Evolutionary conservation across 1,140 invertebrate genomes (phyloP).

Genomic region (Lepidurus couesii): DNA sequence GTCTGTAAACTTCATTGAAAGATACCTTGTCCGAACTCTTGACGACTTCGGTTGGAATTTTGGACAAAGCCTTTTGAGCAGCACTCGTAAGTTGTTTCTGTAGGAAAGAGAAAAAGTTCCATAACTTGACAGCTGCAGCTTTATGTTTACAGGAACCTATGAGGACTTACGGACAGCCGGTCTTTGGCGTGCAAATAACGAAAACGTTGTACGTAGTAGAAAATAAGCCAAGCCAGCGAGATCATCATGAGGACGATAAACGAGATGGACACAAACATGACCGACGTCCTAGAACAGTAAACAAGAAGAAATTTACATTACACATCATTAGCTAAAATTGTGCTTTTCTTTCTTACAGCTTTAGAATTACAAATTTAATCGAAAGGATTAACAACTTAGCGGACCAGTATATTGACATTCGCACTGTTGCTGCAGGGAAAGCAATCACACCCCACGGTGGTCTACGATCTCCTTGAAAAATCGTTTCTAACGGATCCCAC

Average conservation of each 20-base stretch:
- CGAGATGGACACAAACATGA: conserved; percentile 87
- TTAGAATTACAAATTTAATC: conserved; percentile 3
- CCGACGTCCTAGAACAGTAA: conserved; percentile 64
- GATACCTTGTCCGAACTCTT: conserved; percentile 72
- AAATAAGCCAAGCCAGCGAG: conserved; percentile 84
- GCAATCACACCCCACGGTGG: conserved; percentile 21
- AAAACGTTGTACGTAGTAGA: conserved; percentile 90
- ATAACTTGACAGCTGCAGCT: conserved; percentile 2
- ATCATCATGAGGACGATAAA: conserved; percentile 93
- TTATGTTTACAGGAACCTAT: not conserved
- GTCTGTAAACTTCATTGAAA: not conserved
- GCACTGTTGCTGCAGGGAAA: conserved; percentile 26
- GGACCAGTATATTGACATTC: conserved; percentile 33
- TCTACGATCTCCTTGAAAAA: not conserved
- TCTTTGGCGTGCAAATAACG: conserved; percentile 88
- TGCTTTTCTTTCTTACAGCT: conserved; percentile 26
- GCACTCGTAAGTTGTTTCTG: conserved; percentile 79
- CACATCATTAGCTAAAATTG: not conserved
- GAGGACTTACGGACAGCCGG: conserved; percentile 61
- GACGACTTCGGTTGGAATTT: conserved; percentile 79
- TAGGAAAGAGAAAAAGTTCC: conserved; percentile 41
- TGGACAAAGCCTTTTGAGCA: conserved; percentile 81
- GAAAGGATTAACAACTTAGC: not conserved
- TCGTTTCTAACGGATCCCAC: not conserved
- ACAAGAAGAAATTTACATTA: conserved; percentile 32